Evolutionary conservation across 1,140 invertebrate species (phyloP).

Genomic region (Brachionus sp.): DNA sequence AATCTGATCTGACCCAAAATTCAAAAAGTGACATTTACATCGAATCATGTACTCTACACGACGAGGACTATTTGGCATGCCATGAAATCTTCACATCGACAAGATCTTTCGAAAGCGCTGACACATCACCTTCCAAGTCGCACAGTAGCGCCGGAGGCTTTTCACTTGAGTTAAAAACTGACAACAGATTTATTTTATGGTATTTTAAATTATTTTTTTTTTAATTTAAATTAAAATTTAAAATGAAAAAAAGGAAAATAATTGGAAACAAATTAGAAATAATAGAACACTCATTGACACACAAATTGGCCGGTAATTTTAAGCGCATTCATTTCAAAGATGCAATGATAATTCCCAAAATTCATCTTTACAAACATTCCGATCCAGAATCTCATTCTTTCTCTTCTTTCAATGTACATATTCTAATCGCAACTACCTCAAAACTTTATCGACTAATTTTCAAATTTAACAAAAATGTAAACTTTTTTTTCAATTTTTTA

Average conservation of each 20-base stretch:
- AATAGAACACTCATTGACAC: conserved; percentile 22
- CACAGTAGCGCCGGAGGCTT: conserved; percentile 11
- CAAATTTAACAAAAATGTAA: conserved; percentile 34
- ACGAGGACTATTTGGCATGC: not conserved
- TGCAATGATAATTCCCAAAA: conserved; percentile 3
- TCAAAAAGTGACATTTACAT: conserved; percentile 11
- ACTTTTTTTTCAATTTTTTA: not conserved
- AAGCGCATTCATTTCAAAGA: conserved; percentile 43
- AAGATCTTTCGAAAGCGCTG: not conserved
- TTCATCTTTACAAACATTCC: conserved; percentile 16
- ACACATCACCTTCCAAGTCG: not conserved
- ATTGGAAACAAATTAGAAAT: conserved; percentile 33
- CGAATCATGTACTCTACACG: conserved; percentile 33
- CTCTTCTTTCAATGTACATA: not conserved
- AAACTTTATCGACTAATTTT: conserved; percentile 30
- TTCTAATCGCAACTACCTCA: conserved; percentile 21
- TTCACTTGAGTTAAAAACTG: not conserved
- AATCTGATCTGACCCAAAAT: not conserved
- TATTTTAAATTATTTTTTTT: not conserved
- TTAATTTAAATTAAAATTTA: not conserved
- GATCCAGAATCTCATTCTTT: not conserved
- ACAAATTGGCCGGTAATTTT: conserved; percentile 18
- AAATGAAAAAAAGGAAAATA: not conserved
- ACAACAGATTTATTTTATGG: conserved; percentile 35
- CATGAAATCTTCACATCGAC: conserved; percentile 20